Evolutionary conservation across 2,888 invertebrate genomes (phyloP), one percentile per base, ranked within the genome.

Genomic region (Metalampra italica): DNA sequence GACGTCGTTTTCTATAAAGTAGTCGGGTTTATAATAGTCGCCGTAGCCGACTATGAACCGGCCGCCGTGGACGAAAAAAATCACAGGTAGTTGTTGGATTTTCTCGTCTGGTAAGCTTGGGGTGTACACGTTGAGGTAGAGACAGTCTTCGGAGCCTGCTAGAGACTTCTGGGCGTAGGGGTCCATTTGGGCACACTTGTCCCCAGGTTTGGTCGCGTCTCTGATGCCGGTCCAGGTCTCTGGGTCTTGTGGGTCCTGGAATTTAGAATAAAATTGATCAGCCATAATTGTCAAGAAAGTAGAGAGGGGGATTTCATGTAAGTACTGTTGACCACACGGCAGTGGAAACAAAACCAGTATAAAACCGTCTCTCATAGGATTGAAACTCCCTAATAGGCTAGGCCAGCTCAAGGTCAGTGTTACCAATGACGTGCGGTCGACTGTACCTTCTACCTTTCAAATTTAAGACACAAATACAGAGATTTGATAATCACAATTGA

Each of bases 41-140:
- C 91, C 91, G 9, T 88, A 86, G 0, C 92, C 92, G 4, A 90
- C 77, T 0, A 91, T 62, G 54, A 91, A 82, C 45, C 91, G 84
- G 0, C 92, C 91, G 0, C 92, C 92, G 36, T 92, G 92, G 9
- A 91, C 76, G 70, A 90, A 92, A 50, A 92, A 86, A 65, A 92
- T 62, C 0, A 92, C 91, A 0, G 92, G 91, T 9, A 84, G 66
- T 37, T 78, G 77, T 46, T 73, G 55, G 7, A 60, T 50, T 50
- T 81, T 76, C 29, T 81, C 69, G 0, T 32, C 4, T 53, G 82
- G 83, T 61, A 93, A 75, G 50, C 79, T 75, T 34, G 93, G 93
- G 0, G 92, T 91, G 71, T 93, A 93, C 1, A 94, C 90, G 64
- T 94, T 94, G 47, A 94, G 67, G 61, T 92, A 93, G 0, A 94